Conservation (phyloP, 30 jellyfish, hydroid and myxozoan genomes). For the Aurelia sp. region DNA sequence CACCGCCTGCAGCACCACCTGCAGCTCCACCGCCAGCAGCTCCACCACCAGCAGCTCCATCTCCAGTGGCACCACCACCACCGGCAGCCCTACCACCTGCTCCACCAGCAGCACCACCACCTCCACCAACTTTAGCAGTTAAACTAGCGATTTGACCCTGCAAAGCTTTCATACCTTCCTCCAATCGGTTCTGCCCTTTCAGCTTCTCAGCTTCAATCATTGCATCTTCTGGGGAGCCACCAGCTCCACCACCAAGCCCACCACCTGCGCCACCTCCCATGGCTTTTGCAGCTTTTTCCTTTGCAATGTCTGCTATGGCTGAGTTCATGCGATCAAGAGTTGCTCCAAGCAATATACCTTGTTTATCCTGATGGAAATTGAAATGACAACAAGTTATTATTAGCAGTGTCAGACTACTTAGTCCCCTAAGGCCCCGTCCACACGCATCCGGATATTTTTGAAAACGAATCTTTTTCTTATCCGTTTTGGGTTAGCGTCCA, state of each 20-base stretch:
- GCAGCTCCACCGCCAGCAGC: conserved; percentile 82
- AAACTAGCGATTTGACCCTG: conserved; percentile 61
- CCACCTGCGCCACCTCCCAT: conserved; percentile 52
- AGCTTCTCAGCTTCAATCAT: conserved; percentile 79
- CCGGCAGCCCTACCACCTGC: too few species aligned
- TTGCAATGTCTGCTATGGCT: conserved; percentile 72
- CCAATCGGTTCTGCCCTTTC: conserved; percentile 76
- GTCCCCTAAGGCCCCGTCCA: background rate
- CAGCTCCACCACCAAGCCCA: conserved; percentile 31
- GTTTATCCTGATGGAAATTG: conserved; percentile 25
- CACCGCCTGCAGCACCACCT: conserved; percentile 83
- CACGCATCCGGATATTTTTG: too few species aligned
- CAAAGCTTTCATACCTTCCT: conserved; percentile 72
- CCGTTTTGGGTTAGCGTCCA: too few species aligned
- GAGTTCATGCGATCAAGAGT: conserved; percentile 52
- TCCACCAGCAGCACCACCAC: conserved; percentile 22
- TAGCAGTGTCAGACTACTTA: background rate
- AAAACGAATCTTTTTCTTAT: too few species aligned
- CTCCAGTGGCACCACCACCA: background rate
- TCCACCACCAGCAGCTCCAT: conserved; percentile 61
- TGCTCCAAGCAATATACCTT: conserved; percentile 56
- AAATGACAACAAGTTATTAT: background rate
- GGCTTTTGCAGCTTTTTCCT: conserved; percentile 52
- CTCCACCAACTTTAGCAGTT: conserved; percentile 67
- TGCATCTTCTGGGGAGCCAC: conserved; percentile 56